Evolutionary conservation across 1,140 invertebrate genomes (phyloP).

Genomic region (Cotesia glomerata): DNA sequence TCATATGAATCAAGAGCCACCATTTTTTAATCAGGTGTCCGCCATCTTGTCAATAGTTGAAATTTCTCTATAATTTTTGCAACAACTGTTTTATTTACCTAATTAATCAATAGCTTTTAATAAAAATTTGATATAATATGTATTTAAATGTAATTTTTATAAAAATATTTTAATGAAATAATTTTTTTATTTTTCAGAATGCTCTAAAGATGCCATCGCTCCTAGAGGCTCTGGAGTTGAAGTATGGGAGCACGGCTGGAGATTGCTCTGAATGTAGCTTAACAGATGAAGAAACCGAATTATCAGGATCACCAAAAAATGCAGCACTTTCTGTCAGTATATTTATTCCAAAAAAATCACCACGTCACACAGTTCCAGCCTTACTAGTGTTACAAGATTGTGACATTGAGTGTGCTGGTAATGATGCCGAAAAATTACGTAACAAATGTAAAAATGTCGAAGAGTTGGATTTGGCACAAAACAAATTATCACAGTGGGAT

Average conservation of each 20-base stretch:
- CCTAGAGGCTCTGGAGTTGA: slow-evolving; percentile 82
- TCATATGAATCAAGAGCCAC: too few species aligned
- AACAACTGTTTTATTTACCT: too few species aligned
- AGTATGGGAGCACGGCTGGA: slow-evolving; percentile 71
- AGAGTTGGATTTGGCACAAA: slow-evolving; percentile 90
- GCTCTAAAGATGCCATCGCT: slow-evolving; percentile 77
- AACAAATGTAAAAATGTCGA: slow-evolving; percentile 85
- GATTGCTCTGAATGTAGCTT: slow-evolving; percentile 66
- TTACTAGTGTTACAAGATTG: slow-evolving; percentile 88
- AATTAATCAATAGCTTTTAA: too few species aligned
- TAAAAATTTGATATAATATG: too few species aligned
- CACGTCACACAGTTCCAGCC: slow-evolving; percentile 77
- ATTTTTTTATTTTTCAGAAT: slow-evolving; percentile 49
- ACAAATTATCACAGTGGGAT: slow-evolving; percentile 83
- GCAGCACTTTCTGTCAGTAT: slow-evolving; percentile 72
- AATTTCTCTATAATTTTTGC: too few species aligned
- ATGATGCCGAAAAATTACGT: slow-evolving; percentile 73
- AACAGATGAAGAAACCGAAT: slow-evolving; percentile 61
- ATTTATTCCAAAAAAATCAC: slow-evolving; percentile 82
- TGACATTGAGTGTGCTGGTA: slow-evolving; percentile 86
- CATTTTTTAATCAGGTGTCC: too few species aligned
- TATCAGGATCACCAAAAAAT: slow-evolving; percentile 64
- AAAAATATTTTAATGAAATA: too few species aligned
- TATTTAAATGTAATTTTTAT: not conserved
- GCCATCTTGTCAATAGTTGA: too few species aligned